Evolutionary conservation across 2,113 vertebrate genomes (phyloP).

Genomic region (Pollachius pollachius): DNA sequence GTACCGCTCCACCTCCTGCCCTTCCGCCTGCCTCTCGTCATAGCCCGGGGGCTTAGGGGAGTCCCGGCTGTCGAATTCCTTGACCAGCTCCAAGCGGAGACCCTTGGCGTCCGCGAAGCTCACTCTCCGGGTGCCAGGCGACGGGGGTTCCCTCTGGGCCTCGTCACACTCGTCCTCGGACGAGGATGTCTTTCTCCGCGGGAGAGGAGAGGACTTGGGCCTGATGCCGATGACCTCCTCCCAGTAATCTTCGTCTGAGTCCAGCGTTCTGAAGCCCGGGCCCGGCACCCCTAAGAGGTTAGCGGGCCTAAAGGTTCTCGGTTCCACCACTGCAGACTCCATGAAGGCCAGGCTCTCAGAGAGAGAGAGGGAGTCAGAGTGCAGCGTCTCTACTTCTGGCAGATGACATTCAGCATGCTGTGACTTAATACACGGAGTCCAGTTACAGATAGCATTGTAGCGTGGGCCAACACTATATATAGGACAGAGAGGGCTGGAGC

Average conservation of each 20-base stretch:
- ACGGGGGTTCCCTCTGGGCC: slow-evolving; percentile 61
- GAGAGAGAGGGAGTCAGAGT: slow-evolving; percentile 59
- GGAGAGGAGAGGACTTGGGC: slow-evolving; percentile 69
- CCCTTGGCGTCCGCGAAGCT: slow-evolving; percentile 94
- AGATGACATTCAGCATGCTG: slow-evolving; percentile 85
- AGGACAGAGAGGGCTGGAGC: slow-evolving; percentile 77
- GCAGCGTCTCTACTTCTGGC: slow-evolving; percentile 74
- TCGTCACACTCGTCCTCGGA: slow-evolving; percentile 35
- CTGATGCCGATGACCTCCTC: slow-evolving; percentile 57
- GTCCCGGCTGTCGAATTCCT: slow-evolving; percentile 87
- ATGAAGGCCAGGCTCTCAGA: slow-evolving; percentile 76
- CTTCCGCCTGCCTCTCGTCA: slow-evolving; percentile 49
- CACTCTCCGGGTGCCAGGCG: slow-evolving; percentile 79
- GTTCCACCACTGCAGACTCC: slow-evolving; percentile 80
- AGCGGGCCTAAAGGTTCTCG: slow-evolving; percentile 59
- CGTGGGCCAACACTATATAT: slow-evolving; percentile 91
- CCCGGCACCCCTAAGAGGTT: slow-evolving; percentile 48
- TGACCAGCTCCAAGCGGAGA: slow-evolving; percentile 87
- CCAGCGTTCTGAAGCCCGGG: slow-evolving; percentile 21
- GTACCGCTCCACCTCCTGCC: slow-evolving; percentile 75
- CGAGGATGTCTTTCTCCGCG: slow-evolving; percentile 64
- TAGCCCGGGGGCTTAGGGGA: slow-evolving; percentile 54
- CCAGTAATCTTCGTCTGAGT: slow-evolving; percentile 63
- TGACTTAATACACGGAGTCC: slow-evolving; percentile 88
- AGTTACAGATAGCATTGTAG: slow-evolving; percentile 94